Evolutionary conservation across 2,888 invertebrate species (phyloP), one percentile per base, ranked within the genome.

Genomic region (Erebia epiphron): DNA sequence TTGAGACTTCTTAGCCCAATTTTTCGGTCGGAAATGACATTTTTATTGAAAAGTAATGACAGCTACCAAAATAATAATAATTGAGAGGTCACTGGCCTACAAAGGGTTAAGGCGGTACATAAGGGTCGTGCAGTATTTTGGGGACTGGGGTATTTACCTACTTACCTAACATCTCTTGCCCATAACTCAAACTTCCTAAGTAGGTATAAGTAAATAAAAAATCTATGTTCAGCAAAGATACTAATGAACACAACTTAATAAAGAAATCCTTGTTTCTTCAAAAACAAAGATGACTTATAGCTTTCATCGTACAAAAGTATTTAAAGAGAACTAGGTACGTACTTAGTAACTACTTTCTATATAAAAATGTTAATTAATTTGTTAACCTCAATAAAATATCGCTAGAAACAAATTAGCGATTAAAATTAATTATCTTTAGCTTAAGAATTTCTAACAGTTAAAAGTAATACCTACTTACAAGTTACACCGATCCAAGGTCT

Each of bases 31-130:
- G 13, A 18, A 61, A 62, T 43, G 18, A 11, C 61, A 11, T 41
- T 16, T 46, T 46, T 61, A 10, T 16, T 2, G 7, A 18, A 16
- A 16, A 43, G 18, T 61, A 8, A 7, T 62, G 21, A 8, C 21
- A 18, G 10, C 4, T 46, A 16, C 57, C 16, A 8, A 35, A 54
- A 46, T 26, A 56, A 65, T 52, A 54, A 56, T 54, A 35, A 21
- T 57, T 21, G 3, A 54, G 67, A 67, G 90, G 87, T 90, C 91
- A 82, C 83, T 82, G 89, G 80, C 86, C 88, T 83, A 76, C 79
- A 81, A 77, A 81, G 84, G 86, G 86, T 89, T 90, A 91, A 90
- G 91, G 90, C 88, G 1, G 26, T 88, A 81, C 68, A 18, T 76
- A 86, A 84, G 86, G 86, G 85, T 80, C 81, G 79, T 81, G 41